Conservation (phyloP, 2,888 invertebrate genomes). For the Zygogramma bicolorata region DNA sequence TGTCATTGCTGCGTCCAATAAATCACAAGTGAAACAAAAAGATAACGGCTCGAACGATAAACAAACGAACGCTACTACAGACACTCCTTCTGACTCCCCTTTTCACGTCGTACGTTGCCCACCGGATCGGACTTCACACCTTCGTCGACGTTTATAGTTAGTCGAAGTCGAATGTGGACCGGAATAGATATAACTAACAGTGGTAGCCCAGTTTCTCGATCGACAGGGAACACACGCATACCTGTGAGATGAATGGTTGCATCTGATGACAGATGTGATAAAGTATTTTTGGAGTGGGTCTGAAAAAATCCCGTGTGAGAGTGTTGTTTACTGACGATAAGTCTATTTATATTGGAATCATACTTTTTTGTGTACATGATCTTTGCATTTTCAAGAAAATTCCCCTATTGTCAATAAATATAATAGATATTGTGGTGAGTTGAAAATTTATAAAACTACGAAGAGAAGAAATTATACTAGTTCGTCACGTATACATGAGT, state of each 20-base stretch:
- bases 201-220: neutral
- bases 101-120: conserved; percentile 2
- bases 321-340: too few species aligned
- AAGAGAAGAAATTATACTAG: too few species aligned
- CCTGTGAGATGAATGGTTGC: neutral
- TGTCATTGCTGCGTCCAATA: neutral
- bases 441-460: too few species aligned
- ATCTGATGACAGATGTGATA: too few species aligned
- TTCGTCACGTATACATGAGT: too few species aligned
- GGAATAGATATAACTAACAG: conserved; percentile 18
- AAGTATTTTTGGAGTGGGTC: too few species aligned
- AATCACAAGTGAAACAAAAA: neutral
- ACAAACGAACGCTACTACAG: neutral
- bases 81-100: neutral
- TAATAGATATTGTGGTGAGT: too few species aligned
- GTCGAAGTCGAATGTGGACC: conserved; percentile 18
- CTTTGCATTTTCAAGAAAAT: too few species aligned
- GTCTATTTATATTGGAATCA: too few species aligned
- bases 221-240: neutral
- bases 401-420: too few species aligned
- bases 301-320: too few species aligned
- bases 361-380: too few species aligned
- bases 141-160: conserved; percentile 45
- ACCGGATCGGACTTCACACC: conserved; percentile 46
- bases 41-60: neutral